Evolutionary conservation across 2,888 invertebrate genomes (phyloP).

Genomic region (Linyphia triangularis): DNA sequence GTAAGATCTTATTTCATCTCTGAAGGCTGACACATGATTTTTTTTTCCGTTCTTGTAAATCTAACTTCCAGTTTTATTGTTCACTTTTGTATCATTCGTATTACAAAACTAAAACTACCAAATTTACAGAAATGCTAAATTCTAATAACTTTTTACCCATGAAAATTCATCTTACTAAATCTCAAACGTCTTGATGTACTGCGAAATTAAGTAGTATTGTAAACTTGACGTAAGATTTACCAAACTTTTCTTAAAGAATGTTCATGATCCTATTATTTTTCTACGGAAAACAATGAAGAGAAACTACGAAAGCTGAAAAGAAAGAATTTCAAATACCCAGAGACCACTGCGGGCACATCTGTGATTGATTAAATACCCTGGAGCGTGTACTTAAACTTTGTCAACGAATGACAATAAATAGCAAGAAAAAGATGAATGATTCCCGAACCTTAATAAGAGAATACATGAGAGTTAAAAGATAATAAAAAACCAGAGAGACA

Average conservation of each 20-base stretch:
- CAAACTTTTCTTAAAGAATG: conserved; percentile 22
- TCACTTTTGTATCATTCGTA: no score
- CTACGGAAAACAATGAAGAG: conserved; percentile 5
- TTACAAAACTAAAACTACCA: no score
- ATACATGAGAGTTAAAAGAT: conserved; percentile 5
- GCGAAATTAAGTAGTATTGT: neutral
- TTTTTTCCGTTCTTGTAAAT: no score
- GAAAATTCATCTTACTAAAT: no score
- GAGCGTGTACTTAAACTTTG: conserved; percentile 36
- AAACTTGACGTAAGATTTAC: conserved; percentile 25
- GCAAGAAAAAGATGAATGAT: conserved; percentile 37
- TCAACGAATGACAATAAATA: conserved; percentile 48
- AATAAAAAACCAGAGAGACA: neutral
- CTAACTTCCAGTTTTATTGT: no score
- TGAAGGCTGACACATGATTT: no score
- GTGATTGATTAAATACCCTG: conserved; percentile 42
- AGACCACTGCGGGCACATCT: conserved; percentile 27
- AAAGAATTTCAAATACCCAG: conserved; percentile 34
- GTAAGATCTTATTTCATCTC: no score
- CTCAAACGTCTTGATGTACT: no score
- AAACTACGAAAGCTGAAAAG: conserved; percentile 27
- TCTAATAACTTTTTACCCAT: no score
- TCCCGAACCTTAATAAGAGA: conserved; percentile 35
- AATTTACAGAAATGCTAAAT: no score
- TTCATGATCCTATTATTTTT: conserved; percentile 15